Base-by-base conservation (phyloP, 53 echinoderm and acorn worm species). In the Pentamera pediparva region DNA sequence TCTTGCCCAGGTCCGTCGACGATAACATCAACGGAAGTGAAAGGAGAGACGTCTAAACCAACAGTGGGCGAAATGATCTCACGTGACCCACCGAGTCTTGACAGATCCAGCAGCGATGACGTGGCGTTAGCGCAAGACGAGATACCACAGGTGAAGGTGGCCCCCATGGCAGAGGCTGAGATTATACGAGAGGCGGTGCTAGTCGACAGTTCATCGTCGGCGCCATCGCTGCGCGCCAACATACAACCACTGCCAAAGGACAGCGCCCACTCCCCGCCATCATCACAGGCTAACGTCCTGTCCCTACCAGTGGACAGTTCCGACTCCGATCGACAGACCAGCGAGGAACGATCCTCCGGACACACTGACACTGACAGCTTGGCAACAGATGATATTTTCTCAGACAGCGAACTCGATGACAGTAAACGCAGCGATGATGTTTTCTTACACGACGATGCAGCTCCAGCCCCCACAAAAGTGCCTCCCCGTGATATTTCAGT, bases 341-440 rank as follows among this genome's bases (percentile, higher is more conserved):
- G 72, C 36, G 72, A 71, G 10, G 72, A 71, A 18, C 32, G 72
- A 28, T 71, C 72, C 29, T 71, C 52, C 20, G 72, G 72, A 15
- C 72, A 71, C 13, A 71, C 72, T 17, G 72, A 71, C 72, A 71
- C 72, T 15, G 72, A 71, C 37, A 71, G 72, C 54, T 34, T 71
- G 21, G 72, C 72, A 30, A 71, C 72, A 48, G 72, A 71, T 53
- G 72, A 71, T 37, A 71, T 71, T 52, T 71, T 71, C 54, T 71
- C 72, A 18, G 72, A 71, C 72, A 71, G 72, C 24, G 72, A 71
- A 28, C 33, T 71, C 35, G 72, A 71, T 53, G 72, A 71, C 37
- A 71, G 72, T 53, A 71, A 71, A 48, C 30, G 72, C 31, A 51
- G 72, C 37, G 72, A 71, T 25, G 54, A 71, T 71, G 72, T 71